Evolutionary conservation across 2,888 invertebrate genomes (phyloP).

Genomic region (Cheilosia pagana): DNA sequence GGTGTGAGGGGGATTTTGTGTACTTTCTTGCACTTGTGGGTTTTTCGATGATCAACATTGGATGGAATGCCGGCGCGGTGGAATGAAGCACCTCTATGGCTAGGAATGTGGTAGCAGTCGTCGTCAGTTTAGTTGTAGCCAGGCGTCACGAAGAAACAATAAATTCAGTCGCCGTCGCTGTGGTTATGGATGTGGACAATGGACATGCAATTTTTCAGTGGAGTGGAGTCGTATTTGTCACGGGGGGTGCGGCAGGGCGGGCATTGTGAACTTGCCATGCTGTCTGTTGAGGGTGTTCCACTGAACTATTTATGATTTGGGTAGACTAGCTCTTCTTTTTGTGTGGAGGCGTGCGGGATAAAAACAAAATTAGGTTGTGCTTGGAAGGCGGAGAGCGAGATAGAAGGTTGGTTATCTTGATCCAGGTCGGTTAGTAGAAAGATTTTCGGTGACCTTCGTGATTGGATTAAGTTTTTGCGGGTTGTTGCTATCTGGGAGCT

Average conservation of each 20-base stretch:
- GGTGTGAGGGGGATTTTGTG: conserved; percentile 6
- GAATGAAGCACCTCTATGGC: conserved; percentile 59
- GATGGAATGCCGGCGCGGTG: neutral
- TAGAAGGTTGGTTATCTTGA: conserved; percentile 48
- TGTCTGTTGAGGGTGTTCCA: conserved; percentile 73
- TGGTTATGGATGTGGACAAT: conserved; percentile 64
- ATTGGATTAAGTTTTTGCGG: neutral
- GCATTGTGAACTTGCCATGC: conserved; percentile 17
- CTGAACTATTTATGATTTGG: conserved; percentile 56
- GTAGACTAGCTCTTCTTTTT: neutral
- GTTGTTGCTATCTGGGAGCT: neutral
- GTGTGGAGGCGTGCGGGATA: conserved; percentile 32
- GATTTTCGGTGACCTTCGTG: conserved; percentile 35
- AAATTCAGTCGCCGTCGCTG: conserved; percentile 71
- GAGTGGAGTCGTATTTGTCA: conserved; percentile 7
- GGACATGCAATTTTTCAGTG: conserved; percentile 56
- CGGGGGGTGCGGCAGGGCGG: neutral
- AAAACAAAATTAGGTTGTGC: conserved; percentile 62
- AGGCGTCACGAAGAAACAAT: conserved; percentile 69
- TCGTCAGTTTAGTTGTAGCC: conserved; percentile 16
- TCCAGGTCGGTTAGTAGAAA: conserved; percentile 41
- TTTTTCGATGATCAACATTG: conserved; percentile 53
- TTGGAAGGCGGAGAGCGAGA: conserved; percentile 57
- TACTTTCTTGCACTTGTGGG: conserved; percentile 38
- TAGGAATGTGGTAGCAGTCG: conserved; percentile 70